phyloP scores from a whole-genome alignment of 1,140 invertebrate species.

The Ganaspis sp. region DNA sequence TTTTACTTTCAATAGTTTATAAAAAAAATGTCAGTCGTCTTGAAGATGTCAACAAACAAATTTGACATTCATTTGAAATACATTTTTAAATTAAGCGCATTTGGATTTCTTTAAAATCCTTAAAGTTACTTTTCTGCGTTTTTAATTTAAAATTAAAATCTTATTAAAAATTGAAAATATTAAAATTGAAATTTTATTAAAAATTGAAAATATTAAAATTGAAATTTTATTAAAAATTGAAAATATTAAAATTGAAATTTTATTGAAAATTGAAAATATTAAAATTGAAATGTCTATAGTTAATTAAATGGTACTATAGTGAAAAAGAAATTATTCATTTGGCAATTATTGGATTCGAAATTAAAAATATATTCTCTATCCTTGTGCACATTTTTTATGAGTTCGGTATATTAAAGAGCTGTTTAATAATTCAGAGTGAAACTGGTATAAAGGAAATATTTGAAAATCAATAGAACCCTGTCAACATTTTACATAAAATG shows the following conservation, averaged over 20 bases:
- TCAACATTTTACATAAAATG: conserved; percentile 2
- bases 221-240: too few relatives aligned
- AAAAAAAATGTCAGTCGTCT: not conserved
- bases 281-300: too few relatives aligned
- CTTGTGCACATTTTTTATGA: not conserved
- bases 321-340: not conserved
- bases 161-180: too few relatives aligned
- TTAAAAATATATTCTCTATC: not conserved
- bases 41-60: not conserved
- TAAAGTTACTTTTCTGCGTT: too few relatives aligned
- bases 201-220: too few relatives aligned
- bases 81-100: too few relatives aligned
- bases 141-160: too few relatives aligned
- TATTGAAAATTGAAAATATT: too few relatives aligned
- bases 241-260: too few relatives aligned
- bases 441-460: not conserved
- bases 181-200: too few relatives aligned
- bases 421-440: not conserved
- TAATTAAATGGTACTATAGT: not conserved
- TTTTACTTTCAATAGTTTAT: not conserved
- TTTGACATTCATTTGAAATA: not conserved
- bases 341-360: not conserved
- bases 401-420: not conserved
- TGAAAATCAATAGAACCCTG: conserved; percentile 8
- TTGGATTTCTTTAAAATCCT: too few relatives aligned